phyloP scores from a whole-genome alignment of 2,888 invertebrate species.

The Coenonympha glycerion region DNA sequence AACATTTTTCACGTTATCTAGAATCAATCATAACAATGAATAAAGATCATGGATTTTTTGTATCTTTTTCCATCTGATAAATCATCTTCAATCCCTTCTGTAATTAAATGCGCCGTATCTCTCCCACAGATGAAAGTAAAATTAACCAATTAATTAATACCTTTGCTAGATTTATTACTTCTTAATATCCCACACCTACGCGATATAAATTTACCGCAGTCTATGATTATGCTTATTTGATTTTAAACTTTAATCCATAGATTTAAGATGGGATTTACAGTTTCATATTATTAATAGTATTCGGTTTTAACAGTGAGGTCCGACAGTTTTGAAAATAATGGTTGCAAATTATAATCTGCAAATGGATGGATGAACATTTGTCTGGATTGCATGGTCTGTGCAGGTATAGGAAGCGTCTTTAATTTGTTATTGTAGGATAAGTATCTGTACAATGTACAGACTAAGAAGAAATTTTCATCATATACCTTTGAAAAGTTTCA shows the following conservation, averaged over 20 bases:
- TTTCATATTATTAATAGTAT: neutral
- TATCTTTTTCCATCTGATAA: constrained; percentile 40
- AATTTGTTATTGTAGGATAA: neutral
- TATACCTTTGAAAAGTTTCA: too few species aligned
- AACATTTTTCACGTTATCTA: too few species aligned
- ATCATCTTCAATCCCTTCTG: constrained; percentile 45
- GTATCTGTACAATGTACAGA: too few species aligned
- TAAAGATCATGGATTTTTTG: too few species aligned
- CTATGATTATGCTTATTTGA: neutral
- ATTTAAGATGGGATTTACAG: neutral
- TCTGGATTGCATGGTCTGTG: too few species aligned
- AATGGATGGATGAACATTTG: constrained; percentile 2
- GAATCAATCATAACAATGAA: too few species aligned
- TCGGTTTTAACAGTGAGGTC: neutral
- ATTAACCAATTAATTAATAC: constrained; percentile 50
- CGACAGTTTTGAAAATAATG: constrained; percentile 12
- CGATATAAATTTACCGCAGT: constrained; percentile 14
- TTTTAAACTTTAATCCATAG: constrained; percentile 3
- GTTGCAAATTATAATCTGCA: constrained; percentile 11
- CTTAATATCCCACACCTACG: constrained; percentile 64
- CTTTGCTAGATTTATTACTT: constrained; percentile 57
- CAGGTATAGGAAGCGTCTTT: neutral
- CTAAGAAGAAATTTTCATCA: too few species aligned
- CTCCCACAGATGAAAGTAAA: constrained; percentile 37
- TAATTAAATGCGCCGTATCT: constrained; percentile 59